Conservation (phyloP, 1,140 invertebrate genomes). For the Calephelis virginiensis region DNA sequence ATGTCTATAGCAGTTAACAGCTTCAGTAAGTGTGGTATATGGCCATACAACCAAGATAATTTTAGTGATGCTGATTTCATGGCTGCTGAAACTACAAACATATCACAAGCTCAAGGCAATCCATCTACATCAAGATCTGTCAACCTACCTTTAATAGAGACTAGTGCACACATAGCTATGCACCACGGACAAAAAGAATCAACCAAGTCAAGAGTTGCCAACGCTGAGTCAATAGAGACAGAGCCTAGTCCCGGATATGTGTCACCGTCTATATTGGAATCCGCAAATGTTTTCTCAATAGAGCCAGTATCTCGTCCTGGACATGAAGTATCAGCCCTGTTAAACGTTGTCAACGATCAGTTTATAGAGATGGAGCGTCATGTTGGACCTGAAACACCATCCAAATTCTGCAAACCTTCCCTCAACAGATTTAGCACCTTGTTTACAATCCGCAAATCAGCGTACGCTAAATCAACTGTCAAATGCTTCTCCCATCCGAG, state of each 20-base stretch:
- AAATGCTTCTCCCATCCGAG: no score
- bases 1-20: constrained; percentile 50
- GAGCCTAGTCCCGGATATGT: no score
- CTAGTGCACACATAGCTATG: background rate
- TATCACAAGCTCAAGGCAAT: constrained; percentile 3
- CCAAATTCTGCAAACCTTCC: constrained; percentile 8
- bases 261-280: no score
- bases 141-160: constrained; percentile 4
- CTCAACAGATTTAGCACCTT: constrained; percentile 5
- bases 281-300: no score
- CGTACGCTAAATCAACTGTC: constrained; percentile 9
- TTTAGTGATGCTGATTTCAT: constrained; percentile 57
- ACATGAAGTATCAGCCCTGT: no score
- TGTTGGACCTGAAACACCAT: no score
- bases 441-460: constrained; percentile 9
- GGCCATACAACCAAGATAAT: constrained; percentile 47
- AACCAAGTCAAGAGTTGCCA: no score
- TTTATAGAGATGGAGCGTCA: no score
- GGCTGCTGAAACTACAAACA: constrained; percentile 38
- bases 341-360: no score
- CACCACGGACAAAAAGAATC: background rate
- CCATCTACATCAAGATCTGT: background rate
- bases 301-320: no score
- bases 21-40: constrained; percentile 61
- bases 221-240: no score